A percentile compares a stretch with the other conserved stretches of the same genome.
Evolutionary conservation across 1,140 invertebrate genomes (phyloP).

Genomic region (Pseudoatta argentina): DNA sequence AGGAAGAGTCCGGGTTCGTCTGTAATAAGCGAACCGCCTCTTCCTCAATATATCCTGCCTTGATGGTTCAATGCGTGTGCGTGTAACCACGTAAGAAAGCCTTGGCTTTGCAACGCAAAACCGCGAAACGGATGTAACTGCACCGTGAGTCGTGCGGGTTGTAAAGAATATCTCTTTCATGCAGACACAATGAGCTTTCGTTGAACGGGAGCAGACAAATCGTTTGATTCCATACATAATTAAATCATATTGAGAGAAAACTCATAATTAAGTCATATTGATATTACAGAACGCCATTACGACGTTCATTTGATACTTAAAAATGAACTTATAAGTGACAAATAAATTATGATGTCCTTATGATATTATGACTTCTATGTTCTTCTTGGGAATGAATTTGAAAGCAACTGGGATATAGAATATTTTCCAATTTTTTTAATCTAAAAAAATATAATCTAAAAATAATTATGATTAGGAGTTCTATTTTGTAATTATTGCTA

Average conservation of each 20-base stretch:
- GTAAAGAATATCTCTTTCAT: conserved; percentile 50
- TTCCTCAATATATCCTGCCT: conserved; percentile 76
- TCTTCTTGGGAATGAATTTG: too few species aligned
- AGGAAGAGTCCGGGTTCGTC: conserved; percentile 57
- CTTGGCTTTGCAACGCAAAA: conserved; percentile 66
- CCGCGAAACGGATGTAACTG: conserved; percentile 60
- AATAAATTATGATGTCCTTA: too few species aligned
- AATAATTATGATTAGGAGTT: too few species aligned
- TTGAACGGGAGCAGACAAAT: background rate
- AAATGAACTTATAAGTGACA: too few species aligned
- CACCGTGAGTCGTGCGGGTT: conserved; percentile 24
- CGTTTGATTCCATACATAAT: background rate
- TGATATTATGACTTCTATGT: too few species aligned
- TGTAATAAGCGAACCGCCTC: conserved; percentile 75
- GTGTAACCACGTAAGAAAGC: conserved; percentile 54
- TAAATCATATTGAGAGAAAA: too few species aligned
- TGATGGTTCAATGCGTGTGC: conserved; percentile 70
- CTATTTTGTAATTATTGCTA: too few species aligned
- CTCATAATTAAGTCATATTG: too few species aligned
- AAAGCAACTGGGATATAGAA: too few species aligned
- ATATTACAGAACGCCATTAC: too few species aligned
- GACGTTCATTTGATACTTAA: too few species aligned
- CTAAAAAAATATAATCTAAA: background rate
- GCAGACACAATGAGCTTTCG: background rate
- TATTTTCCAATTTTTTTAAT: background rate